Evolutionary conservation across 2,888 invertebrate genomes (phyloP), one percentile per base, ranked within the genome.

Genomic region (Xestia c-nigrum): DNA sequence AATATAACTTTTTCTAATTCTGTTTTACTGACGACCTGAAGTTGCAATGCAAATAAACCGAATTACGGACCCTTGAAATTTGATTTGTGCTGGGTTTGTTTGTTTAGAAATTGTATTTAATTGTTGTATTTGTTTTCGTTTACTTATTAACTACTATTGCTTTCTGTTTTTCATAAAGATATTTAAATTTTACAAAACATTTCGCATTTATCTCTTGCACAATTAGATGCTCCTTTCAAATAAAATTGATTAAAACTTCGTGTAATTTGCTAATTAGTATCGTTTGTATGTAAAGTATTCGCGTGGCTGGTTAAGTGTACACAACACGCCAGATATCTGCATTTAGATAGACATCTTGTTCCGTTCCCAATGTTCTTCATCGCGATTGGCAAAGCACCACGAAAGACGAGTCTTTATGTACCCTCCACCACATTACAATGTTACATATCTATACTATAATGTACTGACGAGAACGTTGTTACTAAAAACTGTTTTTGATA

Each of bases 271-370:
- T 84, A 84, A 84, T 84, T 84, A 84, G 83, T 71, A 81, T 70
- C 77, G 81, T 84, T 84, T 81, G 73, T 81, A 84, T 84, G 85
- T 73, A 78, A 85, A 84, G 73, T 71, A 76, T 65, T 80, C 74
- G 78, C 75, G 73, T 80, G 80, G 69, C 52, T 87, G 66, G 87
- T 77, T 84, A 77, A 80, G 81, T 77, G 84, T 86, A 85, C 88
- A 88, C 84, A 89, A 90, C 88, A 85, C 87, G 89, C 84, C 78
- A 85, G 87, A 85, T 90, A 90, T 90, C 91, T 88, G 81, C 88
- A 89, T 89, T 89, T 87, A 90, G 89, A 91, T 90, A 90, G 81
- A 87, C 87, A 88, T 90, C 89, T 89, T 87, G 88, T 90, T 91
- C 87, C 91, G 87, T 85, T 89, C 80, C 77, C 81, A 88, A 86